Conservation (phyloP, 1,140 invertebrate genomes). For the Aphidius ervi region DNA sequence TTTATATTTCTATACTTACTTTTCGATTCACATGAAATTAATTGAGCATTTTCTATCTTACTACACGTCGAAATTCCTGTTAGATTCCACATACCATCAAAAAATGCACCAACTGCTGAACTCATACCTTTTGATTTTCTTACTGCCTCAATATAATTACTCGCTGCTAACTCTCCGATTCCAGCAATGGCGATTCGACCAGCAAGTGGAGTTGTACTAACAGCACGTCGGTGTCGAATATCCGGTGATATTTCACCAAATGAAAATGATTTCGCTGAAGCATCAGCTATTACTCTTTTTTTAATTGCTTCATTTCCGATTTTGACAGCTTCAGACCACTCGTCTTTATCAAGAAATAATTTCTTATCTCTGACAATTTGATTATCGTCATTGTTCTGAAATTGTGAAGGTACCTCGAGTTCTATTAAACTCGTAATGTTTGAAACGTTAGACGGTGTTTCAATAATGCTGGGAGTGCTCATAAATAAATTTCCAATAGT, state of each 20-base stretch:
- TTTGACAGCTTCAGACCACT: slow-evolving; percentile 47
- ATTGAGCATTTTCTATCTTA: slow-evolving; percentile 31
- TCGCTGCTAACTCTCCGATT: slow-evolving; percentile 64
- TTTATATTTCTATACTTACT: slow-evolving; percentile 66
- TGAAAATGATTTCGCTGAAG: slow-evolving; percentile 40
- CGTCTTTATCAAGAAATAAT: slow-evolving; percentile 35
- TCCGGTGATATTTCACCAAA: slow-evolving; percentile 60
- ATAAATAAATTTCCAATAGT: slow-evolving; percentile 55
- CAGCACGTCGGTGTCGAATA: slow-evolving; percentile 64
- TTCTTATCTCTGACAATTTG: slow-evolving; percentile 17
- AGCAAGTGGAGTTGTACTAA: slow-evolving; percentile 58
- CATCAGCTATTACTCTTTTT: slow-evolving; percentile 56
- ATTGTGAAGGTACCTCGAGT: slow-evolving; percentile 11
- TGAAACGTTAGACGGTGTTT: slow-evolving; percentile 22
- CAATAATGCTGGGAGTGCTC: slow-evolving; percentile 23
- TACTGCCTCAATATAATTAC: slow-evolving; percentile 52
- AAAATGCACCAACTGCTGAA: slow-evolving; percentile 44
- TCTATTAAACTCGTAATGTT: slow-evolving; percentile 18
- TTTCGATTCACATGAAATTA: slow-evolving; percentile 32
- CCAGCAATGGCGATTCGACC: slow-evolving; percentile 60
- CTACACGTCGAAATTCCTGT: slow-evolving; percentile 32
- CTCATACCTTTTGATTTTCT: slow-evolving; percentile 29
- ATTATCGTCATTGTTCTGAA: slow-evolving; percentile 15
- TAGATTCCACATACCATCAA: slow-evolving; percentile 53
- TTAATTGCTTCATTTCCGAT: slow-evolving; percentile 57